Base-by-base conservation (phyloP, 2,797 vertebrate species). In the Phrynocephalus forsythii region DNA sequence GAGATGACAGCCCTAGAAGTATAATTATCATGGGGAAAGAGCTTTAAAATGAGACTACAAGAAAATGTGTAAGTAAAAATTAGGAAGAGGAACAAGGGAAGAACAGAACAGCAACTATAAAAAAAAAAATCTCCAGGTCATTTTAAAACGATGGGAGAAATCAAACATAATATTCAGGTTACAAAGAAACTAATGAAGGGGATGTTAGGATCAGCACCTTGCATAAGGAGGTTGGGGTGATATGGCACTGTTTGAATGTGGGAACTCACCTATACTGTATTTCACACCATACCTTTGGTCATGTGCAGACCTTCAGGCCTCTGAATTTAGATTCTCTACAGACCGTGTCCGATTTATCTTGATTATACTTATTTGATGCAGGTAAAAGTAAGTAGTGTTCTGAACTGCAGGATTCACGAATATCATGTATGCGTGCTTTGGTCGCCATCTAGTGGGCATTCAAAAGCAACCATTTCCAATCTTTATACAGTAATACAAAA, bases 361-460 rank as follows among this genome's bases (percentile, higher is more conserved):
- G 26, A 10, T n/a, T 26, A n/a, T 10, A 71, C 28, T 28, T 67
- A 0, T 7, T 60, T 28, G 52, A 9, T 18, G 56, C 20, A 11
- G 69, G 22, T 38, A 15, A n/a, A 76, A 73, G n/a, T 1, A 60
- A 44, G 68, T 22, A 26, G 33, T 9, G 1, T 44, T 6, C 52
- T 63, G 56, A 15, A 66, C 3, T 4, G 22, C 20, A 18, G 8
- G 15, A 30, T n/a, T 44, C 28, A 77, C 38, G 72, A n/a, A 63
- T 24, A 26, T 66, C 0, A 1, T 1, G n/a, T 4, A 44, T 33
- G 56, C 89, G 81, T 87, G 83, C 66, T 77, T 85, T 48, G 75
- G 87, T 87, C 93, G 94, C 94, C 96, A 93, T 91, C 96, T 96
- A 89, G 92, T 80, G 96, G 95, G 8, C 83, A 30, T 73, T 20